Base-by-base conservation (phyloP, 53 echinoderm and acorn worm species). In the Echinometra lucunter region DNA sequence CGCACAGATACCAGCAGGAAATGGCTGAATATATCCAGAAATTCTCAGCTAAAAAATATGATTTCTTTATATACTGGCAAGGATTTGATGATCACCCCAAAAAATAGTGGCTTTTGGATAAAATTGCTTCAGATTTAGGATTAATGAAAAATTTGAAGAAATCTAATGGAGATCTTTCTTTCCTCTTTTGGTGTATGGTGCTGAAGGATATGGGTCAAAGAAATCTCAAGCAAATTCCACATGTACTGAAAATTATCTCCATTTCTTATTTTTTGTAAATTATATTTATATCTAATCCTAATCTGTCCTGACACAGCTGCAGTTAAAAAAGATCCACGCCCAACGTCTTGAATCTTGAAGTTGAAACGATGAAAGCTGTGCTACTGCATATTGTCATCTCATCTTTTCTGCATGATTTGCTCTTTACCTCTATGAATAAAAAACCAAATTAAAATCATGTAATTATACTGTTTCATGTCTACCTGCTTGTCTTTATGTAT, bases 11-110 rank as follows among this genome's bases (percentile, higher is more conserved):
- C 49, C 85, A 47, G 10, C 47, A 85, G 85, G 85, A 85, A 85
- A 85, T 85, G 16, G 47, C 45, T n/a, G 28, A 49, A 49, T 85
- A 85, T 85, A 85, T 85, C 47, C 47, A 49, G 10, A 85, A 85
- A 85, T 85, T 49, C 85, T n/a, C 8, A 1, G 2, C 85, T 49
- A 11, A 85, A 85, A 49, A 28, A 27, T 12, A 25, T 47, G 9
- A 85, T 49, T 12, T 85, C 85, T n/a, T 28, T 27, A 25, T 16
- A 47, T 13, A 83, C 28, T 85, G 28, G 28, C 2, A 47, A 6
- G 19, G 40, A 21, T 47, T 85, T 13, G 30, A 28, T 85, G 85
- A 8, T 42, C 78, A 38, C 27, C 40, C 42, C 9, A 81, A 35
- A 47, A 53, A n/a, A 28, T 85, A n/a, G 28, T 25, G 28, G 49